phyloP scores from a whole-genome alignment of 2,797 vertebrate genomes.

The Chelon auratus region DNA sequence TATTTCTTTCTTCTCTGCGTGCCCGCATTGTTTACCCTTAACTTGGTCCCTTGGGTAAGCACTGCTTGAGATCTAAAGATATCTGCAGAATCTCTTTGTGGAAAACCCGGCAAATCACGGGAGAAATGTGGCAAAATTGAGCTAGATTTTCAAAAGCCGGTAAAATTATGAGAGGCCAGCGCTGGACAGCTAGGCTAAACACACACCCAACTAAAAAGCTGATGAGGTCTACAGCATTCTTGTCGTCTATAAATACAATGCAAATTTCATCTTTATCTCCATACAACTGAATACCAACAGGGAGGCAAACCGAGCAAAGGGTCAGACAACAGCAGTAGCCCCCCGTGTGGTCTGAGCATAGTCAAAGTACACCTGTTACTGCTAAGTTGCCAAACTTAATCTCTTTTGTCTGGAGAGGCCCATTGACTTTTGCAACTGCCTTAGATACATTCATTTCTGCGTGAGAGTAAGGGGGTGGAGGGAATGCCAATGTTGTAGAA shows the following conservation, averaged over 20 bases:
- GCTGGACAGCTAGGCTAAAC: conserved; percentile 21
- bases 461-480: conserved; percentile 46
- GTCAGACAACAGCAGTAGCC: conserved; percentile 39
- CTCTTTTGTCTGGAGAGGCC: conserved; percentile 79
- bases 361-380: conserved; percentile 83
- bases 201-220: conserved; percentile 7
- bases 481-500: conserved; percentile 62
- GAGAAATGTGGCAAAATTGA: conserved; percentile 46
- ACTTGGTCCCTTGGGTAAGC: conserved; percentile 64
- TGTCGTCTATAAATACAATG: conserved; percentile 28
- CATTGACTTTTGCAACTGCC: conserved; percentile 79
- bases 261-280: conserved; percentile 54
- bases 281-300: conserved; percentile 38
- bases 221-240: conserved; percentile 21
- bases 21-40: conserved; percentile 70
- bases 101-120: conserved; percentile 50
- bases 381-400: conserved; percentile 81
- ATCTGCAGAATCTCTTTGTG: conserved; percentile 50
- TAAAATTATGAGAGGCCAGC: conserved; percentile 31
- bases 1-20: conserved; percentile 55
- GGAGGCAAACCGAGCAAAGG: conserved; percentile 34
- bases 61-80: conserved; percentile 62
- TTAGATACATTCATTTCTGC: conserved; percentile 78
- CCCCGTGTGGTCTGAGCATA: conserved; percentile 72
- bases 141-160: conserved; percentile 36